Conservation (phyloP, 92 coral and sea anemone species). For the Plumapathes pennacea region DNA sequence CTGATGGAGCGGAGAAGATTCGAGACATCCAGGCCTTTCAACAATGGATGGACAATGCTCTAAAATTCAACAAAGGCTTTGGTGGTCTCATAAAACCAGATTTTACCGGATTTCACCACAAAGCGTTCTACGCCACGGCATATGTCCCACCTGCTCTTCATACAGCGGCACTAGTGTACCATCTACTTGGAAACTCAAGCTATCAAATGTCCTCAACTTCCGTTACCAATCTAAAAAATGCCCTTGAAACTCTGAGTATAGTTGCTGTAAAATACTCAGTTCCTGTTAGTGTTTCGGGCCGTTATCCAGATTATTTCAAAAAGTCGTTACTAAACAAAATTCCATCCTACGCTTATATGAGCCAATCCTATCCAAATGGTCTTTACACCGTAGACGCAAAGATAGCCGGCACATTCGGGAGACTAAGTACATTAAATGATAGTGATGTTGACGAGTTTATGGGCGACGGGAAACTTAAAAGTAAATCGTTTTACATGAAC, state of each 20-base stretch:
- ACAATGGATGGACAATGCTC: constrained; percentile 56
- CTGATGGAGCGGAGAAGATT: constrained; percentile 25
- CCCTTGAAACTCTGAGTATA: constrained; percentile 42
- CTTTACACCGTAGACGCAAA: background rate
- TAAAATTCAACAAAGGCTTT: constrained; percentile 62
- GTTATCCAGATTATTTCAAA: constrained; percentile 17
- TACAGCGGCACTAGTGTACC: constrained; percentile 42
- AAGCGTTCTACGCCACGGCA: constrained; percentile 41
- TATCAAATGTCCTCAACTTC: constrained; percentile 18
- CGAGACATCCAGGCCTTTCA: constrained; percentile 57
- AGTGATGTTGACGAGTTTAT: constrained; percentile 4
- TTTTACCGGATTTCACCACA: constrained; percentile 66
- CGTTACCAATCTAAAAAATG: constrained; percentile 43
- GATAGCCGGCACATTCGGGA: background rate
- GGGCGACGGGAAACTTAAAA: constrained; percentile 2
- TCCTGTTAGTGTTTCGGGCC: constrained; percentile 64
- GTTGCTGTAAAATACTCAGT: constrained; percentile 63
- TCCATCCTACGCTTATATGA: constrained; percentile 62
- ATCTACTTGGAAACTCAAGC: constrained; percentile 52
- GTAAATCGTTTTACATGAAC: constrained; percentile 27
- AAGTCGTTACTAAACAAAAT: constrained; percentile 7
- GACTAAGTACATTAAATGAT: constrained; percentile 13
- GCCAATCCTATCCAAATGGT: constrained; percentile 23
- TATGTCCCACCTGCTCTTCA: constrained; percentile 66
- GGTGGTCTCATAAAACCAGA: constrained; percentile 81